Percentiles rank a stretch among this genome's conserved stretches.
These are phyloP conservation scores for Polypterus bichir DNA, from an alignment of 2,113 vertebrate species.

Conservation along the genomic window DNA sequence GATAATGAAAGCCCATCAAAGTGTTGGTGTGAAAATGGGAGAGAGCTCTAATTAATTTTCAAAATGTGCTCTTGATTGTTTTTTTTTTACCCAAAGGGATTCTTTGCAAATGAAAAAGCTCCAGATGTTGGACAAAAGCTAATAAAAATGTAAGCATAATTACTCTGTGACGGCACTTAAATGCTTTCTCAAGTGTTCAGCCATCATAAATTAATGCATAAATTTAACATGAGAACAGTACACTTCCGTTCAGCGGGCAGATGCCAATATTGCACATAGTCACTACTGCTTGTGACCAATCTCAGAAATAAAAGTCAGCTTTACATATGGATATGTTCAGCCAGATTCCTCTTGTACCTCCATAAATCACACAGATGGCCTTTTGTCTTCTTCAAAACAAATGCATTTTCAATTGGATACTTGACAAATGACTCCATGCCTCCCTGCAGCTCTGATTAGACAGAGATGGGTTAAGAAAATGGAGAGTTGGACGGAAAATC, in stretches of 20 bases:
- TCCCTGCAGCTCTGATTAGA: too few relatives aligned
- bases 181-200: conserved; percentile 43
- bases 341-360: neutral
- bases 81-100: conserved; percentile 19
- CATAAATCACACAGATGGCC: too few relatives aligned
- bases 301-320: conserved; percentile 18
- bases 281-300: conserved; percentile 26
- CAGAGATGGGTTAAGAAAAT: too few relatives aligned
- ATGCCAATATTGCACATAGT: conserved; percentile 18
- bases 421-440: too few relatives aligned
- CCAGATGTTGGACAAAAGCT: conserved; percentile 29
- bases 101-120: conserved; percentile 32
- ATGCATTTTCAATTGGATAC: too few relatives aligned
- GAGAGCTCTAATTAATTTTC: conserved; percentile 26
- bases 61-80: conserved; percentile 33
- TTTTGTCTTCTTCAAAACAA: too few relatives aligned
- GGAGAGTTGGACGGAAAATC: too few relatives aligned
- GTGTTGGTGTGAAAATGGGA: conserved; percentile 17
- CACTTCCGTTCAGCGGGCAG: conserved; percentile 23
- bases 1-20: conserved; percentile 14
- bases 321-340: neutral
- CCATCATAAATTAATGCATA: conserved; percentile 38
- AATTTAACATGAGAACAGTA: conserved; percentile 32
- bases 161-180: conserved; percentile 38
- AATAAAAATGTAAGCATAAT: conserved; percentile 41